A percentile compares a stretch with the other conserved stretches of the same genome.
Evolutionary conservation across 2,797 vertebrate species (phyloP).

Genomic region (Dryobates pubescens): DNA sequence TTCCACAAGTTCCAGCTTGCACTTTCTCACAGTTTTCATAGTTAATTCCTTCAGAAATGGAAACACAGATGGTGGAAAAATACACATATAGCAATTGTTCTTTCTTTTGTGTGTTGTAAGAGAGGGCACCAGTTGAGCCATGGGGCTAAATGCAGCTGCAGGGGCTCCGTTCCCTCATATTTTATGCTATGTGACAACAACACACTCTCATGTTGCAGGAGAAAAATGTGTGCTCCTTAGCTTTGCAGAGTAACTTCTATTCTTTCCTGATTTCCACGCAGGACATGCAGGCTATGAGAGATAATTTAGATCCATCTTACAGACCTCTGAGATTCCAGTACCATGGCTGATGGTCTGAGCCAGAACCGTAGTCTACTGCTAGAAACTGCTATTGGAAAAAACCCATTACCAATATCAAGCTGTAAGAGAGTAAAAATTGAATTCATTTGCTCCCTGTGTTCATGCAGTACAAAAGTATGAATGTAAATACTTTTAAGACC

Average conservation of each 20-base stretch:
- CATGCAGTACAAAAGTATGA: background rate
- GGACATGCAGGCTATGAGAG: background rate
- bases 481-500: background rate
- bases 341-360: background rate
- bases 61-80: background rate
- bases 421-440: background rate
- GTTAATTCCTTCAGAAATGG: background rate
- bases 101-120: background rate
- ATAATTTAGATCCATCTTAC: background rate
- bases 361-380: background rate
- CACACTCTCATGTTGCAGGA: rapidly evolving
- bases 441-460: background rate
- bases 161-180: background rate
- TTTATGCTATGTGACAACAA: background rate
- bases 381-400: background rate
- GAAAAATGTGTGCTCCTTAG: background rate
- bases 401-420: background rate
- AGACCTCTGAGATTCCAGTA: background rate
- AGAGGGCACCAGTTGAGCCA: background rate
- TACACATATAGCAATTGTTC: background rate
- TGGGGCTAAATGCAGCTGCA: background rate
- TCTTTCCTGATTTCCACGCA: background rate
- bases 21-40: background rate
- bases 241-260: background rate
- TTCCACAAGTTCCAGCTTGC: background rate